Conservation (phyloP, 2,888 invertebrate species). For the Mythimna pallens region DNA sequence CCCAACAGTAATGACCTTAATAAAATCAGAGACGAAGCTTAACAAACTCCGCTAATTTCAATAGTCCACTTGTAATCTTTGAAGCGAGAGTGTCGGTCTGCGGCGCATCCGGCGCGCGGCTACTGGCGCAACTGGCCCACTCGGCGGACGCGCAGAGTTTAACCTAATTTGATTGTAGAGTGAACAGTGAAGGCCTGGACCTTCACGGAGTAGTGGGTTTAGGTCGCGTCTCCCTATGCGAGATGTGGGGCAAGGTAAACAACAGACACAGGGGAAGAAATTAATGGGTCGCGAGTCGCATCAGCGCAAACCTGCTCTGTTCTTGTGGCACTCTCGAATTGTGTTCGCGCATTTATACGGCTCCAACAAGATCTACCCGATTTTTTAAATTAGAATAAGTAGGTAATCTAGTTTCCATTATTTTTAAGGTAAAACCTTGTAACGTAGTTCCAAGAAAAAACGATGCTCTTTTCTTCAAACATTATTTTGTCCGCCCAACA, state of each 20-base stretch:
- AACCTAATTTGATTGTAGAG: slow-evolving; percentile 81
- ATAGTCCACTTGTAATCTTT: slow-evolving; percentile 65
- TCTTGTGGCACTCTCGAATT: neutral
- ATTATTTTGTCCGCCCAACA: neutral
- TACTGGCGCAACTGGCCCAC: slow-evolving; percentile 51
- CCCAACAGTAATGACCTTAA: slow-evolving; percentile 58
- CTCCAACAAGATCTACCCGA: neutral
- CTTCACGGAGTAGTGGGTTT: slow-evolving; percentile 56
- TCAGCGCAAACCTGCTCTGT: slow-evolving; percentile 15
- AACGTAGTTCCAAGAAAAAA: neutral
- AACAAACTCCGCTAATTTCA: slow-evolving; percentile 62
- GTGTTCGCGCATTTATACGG: neutral
- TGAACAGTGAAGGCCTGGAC: slow-evolving; percentile 71
- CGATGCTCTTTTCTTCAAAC: neutral
- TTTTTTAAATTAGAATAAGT: neutral
- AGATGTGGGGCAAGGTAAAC: slow-evolving; percentile 64
- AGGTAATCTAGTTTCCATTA: neutral
- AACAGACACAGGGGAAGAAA: slow-evolving; percentile 47
- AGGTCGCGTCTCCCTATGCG: slow-evolving; percentile 52
- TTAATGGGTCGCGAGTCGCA: slow-evolving; percentile 28
- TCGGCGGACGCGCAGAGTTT: slow-evolving; percentile 72
- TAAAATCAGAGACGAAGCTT: slow-evolving; percentile 59
- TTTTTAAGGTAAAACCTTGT: neutral
- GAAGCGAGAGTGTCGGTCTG: slow-evolving; percentile 52
- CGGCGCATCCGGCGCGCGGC: slow-evolving; percentile 50